phyloP scores from a whole-genome alignment of 1,140 invertebrate species.

The Sarcophaga peregrina region DNA sequence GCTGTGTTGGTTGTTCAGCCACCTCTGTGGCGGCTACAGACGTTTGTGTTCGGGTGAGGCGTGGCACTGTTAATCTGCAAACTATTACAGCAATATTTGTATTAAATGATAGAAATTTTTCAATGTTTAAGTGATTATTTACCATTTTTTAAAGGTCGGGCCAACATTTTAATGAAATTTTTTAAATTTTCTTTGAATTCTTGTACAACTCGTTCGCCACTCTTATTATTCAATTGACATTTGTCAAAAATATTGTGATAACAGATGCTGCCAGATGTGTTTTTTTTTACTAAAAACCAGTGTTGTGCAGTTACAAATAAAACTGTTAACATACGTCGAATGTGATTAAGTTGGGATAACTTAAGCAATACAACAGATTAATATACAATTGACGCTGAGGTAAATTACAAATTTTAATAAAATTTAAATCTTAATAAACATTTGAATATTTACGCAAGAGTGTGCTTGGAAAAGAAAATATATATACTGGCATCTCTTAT shows the following conservation, averaged over 20 bases:
- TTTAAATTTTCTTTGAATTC: not conserved
- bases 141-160: constrained; percentile 40
- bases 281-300: too few relatives aligned
- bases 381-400: too few relatives aligned
- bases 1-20: constrained; percentile 45
- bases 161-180: constrained; percentile 36
- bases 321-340: too few relatives aligned
- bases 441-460: too few relatives aligned
- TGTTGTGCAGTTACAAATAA: too few relatives aligned
- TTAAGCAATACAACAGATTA: too few relatives aligned
- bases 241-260: not conserved
- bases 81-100: not conserved
- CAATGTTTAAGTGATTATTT: not conserved
- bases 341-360: too few relatives aligned
- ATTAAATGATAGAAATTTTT: too few relatives aligned
- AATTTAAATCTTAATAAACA: too few relatives aligned
- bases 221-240: constrained; percentile 34
- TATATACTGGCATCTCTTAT: too few relatives aligned
- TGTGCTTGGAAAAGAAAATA: too few relatives aligned
- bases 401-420: too few relatives aligned
- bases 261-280: not conserved
- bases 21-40: constrained; percentile 31
- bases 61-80: not conserved
- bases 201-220: not conserved
- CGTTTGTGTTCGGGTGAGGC: constrained; percentile 15